phyloP scores from a whole-genome alignment of 1,140 invertebrate species.

The Ylistrum balloti region DNA sequence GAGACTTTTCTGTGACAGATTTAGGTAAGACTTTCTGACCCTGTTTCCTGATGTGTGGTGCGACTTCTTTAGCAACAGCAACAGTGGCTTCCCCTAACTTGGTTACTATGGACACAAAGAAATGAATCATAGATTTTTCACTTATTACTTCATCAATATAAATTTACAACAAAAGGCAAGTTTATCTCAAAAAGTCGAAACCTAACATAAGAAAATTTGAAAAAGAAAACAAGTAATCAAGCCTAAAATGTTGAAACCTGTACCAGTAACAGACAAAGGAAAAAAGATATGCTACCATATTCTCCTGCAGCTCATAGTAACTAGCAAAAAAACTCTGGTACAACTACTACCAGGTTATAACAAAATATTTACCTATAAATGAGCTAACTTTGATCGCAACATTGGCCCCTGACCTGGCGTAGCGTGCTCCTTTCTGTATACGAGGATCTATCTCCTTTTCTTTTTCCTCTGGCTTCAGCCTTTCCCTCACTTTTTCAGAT shows the following conservation, averaged over 20 bases:
- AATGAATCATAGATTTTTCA: neutral
- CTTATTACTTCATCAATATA: neutral
- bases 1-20: slow-evolving; percentile 82
- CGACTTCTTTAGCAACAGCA: slow-evolving; percentile 85
- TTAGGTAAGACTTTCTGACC: slow-evolving; percentile 85
- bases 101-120: slow-evolving; percentile 82
- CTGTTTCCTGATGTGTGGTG: slow-evolving; percentile 87
- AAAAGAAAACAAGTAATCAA: too few relatives aligned
- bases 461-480: slow-evolving; percentile 83
- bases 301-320: too few relatives aligned
- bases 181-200: too few relatives aligned
- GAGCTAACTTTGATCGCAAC: slow-evolving; percentile 84
- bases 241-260: too few relatives aligned
- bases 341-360: too few relatives aligned
- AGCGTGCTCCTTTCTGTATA: slow-evolving; percentile 84
- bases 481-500: slow-evolving; percentile 86
- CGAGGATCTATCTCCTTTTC: slow-evolving; percentile 65
- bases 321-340: too few relatives aligned
- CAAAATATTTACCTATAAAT: slow-evolving; percentile 76
- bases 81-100: slow-evolving; percentile 87
- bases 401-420: slow-evolving; percentile 85
- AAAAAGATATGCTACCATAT: too few relatives aligned
- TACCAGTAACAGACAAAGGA: too few relatives aligned
- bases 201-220: too few relatives aligned
- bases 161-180: too few relatives aligned